These are phyloP conservation scores for Megalops cyprinoides DNA, from an alignment of 2,797 vertebrate species.

Conservation along the genomic window DNA sequence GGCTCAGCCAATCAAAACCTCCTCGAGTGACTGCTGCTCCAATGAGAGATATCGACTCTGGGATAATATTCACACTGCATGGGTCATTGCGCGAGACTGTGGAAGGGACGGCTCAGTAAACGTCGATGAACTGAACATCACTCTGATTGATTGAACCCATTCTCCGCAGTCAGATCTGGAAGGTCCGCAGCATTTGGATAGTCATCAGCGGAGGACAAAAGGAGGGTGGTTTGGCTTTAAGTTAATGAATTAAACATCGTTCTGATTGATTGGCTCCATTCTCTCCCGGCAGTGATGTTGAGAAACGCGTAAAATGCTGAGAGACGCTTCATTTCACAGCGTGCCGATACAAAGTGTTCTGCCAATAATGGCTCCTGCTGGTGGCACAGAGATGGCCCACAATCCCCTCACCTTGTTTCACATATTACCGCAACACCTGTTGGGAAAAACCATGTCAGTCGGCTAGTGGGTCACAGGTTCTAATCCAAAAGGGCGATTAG, in stretches of 20 bases:
- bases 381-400: background rate
- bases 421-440: background rate
- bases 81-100: constrained; percentile 28
- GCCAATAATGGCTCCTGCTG: constrained; percentile 7
- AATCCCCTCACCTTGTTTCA: background rate
- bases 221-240: constrained; percentile 13
- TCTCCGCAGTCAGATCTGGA: background rate
- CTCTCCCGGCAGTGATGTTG: background rate
- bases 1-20: constrained; percentile 28
- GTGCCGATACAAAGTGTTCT: constrained; percentile 21
- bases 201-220: constrained; percentile 10
- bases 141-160: constrained; percentile 22
- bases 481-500: background rate
- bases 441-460: background rate
- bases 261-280: constrained; percentile 12
- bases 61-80: constrained; percentile 29
- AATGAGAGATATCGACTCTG: constrained; percentile 32
- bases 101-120: constrained; percentile 20
- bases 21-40: constrained; percentile 25
- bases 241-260: constrained; percentile 25
- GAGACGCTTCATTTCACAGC: background rate
- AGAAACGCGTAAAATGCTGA: background rate
- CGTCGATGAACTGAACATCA: constrained; percentile 34
- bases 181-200: constrained; percentile 8
- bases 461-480: background rate